Conservation (phyloP, 2,888 invertebrate genomes). For the Hyppa rectilinea region DNA sequence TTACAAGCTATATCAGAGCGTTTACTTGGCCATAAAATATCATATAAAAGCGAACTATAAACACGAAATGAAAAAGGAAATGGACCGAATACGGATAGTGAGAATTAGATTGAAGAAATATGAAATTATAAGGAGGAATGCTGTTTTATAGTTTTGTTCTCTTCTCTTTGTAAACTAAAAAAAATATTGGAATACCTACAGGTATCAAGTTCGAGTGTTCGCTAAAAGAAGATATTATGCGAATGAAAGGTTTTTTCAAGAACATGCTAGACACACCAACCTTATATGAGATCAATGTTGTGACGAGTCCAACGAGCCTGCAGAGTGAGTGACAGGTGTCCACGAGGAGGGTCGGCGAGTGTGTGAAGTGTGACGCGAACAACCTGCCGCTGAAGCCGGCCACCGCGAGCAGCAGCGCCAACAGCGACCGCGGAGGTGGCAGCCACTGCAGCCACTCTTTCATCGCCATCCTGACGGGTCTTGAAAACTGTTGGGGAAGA, state of each 20-base stretch:
- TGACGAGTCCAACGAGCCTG: conserved; percentile 95
- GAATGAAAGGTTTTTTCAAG: background rate
- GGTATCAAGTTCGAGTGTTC: background rate
- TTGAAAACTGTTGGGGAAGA: conserved; percentile 14
- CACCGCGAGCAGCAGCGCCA: conserved; percentile 93
- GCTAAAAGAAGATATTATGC: background rate
- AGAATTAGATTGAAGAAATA: background rate
- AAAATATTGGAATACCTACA: background rate
- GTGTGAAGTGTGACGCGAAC: conserved; percentile 96
- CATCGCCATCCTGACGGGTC: conserved; percentile 91
- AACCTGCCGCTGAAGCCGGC: conserved; percentile 95
- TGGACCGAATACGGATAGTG: background rate
- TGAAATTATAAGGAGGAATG: conserved; percentile 3
- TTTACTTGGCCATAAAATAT: conserved; percentile 42
- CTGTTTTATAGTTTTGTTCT: background rate
- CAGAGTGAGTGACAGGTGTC: conserved; percentile 98
- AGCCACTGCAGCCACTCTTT: conserved; percentile 94
- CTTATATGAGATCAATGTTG: conserved; percentile 85
- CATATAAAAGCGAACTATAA: conserved; percentile 36
- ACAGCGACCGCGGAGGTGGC: conserved; percentile 94
- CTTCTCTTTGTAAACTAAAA: background rate
- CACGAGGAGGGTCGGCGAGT: conserved; percentile 97
- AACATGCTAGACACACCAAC: conserved; percentile 64
- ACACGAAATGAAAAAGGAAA: conserved; percentile 11
- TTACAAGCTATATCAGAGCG: conserved; percentile 16